These are phyloP conservation scores for Hippocampus barbouri DNA, from an alignment of 2,113 vertebrate species.

Conservation along the genomic window DNA sequence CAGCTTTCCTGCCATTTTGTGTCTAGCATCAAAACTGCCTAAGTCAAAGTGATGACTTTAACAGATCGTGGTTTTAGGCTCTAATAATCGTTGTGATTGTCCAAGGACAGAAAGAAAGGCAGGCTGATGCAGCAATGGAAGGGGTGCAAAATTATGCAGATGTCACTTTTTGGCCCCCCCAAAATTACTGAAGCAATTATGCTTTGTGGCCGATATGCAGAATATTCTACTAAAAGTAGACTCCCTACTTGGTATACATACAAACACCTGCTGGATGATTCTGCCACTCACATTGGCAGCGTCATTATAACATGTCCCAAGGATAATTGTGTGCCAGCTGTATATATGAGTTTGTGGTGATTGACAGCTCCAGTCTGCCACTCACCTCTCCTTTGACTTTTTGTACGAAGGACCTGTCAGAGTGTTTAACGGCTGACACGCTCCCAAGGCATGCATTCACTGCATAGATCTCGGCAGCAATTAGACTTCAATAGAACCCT, in stretches of 20 bases:
- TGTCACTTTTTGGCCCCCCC: no score
- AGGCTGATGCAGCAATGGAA: no score
- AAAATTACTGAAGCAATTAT: no score
- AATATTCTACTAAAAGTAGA: neutral
- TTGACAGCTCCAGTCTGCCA: slow-evolving; percentile 29
- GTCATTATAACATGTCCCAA: slow-evolving; percentile 50
- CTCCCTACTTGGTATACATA: neutral
- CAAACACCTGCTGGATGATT: slow-evolving; percentile 24
- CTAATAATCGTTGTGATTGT: no score
- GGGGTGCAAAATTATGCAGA: no score
- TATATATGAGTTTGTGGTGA: slow-evolving; percentile 21
- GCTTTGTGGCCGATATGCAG: neutral
- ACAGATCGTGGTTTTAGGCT: no score
- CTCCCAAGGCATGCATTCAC: slow-evolving; percentile 22
- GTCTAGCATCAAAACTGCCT: no score
- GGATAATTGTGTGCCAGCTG: slow-evolving; percentile 24
- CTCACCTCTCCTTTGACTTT: slow-evolving; percentile 31
- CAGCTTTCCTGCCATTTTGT: no score
- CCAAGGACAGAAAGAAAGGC: no score
- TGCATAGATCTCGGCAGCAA: slow-evolving; percentile 19
- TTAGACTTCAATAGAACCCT: slow-evolving; percentile 25
- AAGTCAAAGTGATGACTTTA: no score
- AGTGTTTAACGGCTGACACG: slow-evolving; percentile 23
- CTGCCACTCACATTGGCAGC: slow-evolving; percentile 7
- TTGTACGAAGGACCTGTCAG: slow-evolving; percentile 26